Evolutionary conservation across 2,888 invertebrate species (phyloP).

Genomic region (Luffia ferchaultella): DNA sequence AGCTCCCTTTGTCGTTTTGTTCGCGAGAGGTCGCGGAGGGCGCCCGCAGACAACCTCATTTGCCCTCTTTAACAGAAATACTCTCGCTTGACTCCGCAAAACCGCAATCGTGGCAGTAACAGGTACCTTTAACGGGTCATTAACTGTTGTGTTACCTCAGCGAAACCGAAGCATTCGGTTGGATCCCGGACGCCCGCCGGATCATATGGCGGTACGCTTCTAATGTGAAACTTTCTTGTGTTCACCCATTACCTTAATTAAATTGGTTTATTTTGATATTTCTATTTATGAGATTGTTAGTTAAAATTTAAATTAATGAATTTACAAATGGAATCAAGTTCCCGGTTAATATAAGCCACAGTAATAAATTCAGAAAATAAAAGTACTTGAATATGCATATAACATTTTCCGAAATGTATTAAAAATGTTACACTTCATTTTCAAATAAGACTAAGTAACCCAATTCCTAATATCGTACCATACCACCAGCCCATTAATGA

Average conservation of each 20-base stretch:
- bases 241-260: constrained; percentile 12
- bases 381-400: too few relatives aligned
- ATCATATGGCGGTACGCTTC: not conserved
- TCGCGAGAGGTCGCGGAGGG: constrained; percentile 39
- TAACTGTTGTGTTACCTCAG: constrained; percentile 22
- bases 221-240: constrained; percentile 17
- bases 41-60: constrained; percentile 36
- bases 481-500: too few relatives aligned
- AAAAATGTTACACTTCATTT: too few relatives aligned
- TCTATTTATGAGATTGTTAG: not conserved
- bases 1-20: constrained; percentile 47
- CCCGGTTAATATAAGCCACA: too few relatives aligned
- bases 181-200: not conserved
- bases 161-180: not conserved
- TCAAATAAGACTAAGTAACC: too few relatives aligned
- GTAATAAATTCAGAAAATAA: too few relatives aligned
- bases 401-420: too few relatives aligned
- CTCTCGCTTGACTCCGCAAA: constrained; percentile 37
- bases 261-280: not conserved
- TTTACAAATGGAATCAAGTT: too few relatives aligned
- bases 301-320: not conserved
- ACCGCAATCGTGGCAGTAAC: constrained; percentile 35
- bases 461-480: too few relatives aligned
- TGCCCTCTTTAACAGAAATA: constrained; percentile 35
- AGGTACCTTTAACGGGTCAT: constrained; percentile 48